phyloP scores from a whole-genome alignment of 2,797 vertebrate species.

The Pseudochirops cupreus region DNA sequence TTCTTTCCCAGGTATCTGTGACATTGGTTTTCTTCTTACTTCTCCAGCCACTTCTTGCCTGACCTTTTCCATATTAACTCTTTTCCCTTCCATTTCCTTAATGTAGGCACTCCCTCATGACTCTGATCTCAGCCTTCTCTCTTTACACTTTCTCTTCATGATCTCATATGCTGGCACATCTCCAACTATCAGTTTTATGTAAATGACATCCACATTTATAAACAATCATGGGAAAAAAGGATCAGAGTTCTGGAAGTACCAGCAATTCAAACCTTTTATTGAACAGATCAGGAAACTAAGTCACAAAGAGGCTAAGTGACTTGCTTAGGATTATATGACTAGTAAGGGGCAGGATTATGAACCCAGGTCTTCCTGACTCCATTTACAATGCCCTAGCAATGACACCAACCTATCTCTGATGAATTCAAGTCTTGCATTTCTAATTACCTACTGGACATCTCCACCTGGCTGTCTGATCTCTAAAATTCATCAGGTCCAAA shows the following conservation, averaged over 20 bases:
- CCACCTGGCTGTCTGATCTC: not conserved
- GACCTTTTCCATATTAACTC: not conserved
- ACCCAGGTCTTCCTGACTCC: not conserved
- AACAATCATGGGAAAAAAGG: not conserved
- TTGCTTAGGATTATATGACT: not conserved
- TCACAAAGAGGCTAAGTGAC: not conserved
- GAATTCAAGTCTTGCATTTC: not conserved
- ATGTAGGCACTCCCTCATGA: not conserved
- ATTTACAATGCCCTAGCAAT: not conserved
- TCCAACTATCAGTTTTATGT: not conserved
- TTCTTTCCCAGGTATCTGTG: not conserved
- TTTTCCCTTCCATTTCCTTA: not conserved
- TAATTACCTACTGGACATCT: not conserved
- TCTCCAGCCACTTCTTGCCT: not conserved
- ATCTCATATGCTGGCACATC: not conserved
- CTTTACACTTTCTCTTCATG: not conserved
- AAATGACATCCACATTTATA: not conserved
- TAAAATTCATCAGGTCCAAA: not conserved
- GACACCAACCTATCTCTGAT: not conserved
- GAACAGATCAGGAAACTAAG: not conserved
- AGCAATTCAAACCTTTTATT: not conserved
- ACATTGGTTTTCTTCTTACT: not conserved
- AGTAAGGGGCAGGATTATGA: not conserved
- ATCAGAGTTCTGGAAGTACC: not conserved
- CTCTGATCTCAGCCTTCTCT: not conserved